Evolutionary conservation across 2,113 vertebrate species (phyloP).

Genomic region (Sphyrna mokarran): DNA sequence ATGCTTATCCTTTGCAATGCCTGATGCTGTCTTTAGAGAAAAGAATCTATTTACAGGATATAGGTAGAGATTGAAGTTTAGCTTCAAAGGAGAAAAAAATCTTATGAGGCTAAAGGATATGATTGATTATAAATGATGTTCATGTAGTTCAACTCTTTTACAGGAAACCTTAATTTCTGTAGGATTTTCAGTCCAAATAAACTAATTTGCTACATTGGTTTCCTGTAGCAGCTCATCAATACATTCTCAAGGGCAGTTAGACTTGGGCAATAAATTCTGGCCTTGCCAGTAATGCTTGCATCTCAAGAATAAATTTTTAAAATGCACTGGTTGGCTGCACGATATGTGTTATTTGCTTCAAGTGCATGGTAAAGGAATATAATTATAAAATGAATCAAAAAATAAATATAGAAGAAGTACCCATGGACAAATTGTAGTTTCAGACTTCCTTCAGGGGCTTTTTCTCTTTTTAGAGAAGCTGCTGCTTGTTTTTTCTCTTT

Average conservation of each 20-base stretch:
- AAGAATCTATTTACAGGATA: neutral
- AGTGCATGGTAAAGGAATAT: neutral
- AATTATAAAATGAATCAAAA: neutral
- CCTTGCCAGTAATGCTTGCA: neutral
- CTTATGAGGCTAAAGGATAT: neutral
- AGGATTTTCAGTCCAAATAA: neutral
- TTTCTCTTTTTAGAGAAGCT: slow-evolving; percentile 82
- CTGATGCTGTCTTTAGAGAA: neutral
- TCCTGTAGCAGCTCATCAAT: neutral
- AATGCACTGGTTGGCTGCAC: neutral
- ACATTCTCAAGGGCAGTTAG: neutral
- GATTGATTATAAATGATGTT: neutral
- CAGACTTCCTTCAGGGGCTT: slow-evolving; percentile 81
- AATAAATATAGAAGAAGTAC: slow-evolving; percentile 50
- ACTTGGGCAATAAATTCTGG: neutral
- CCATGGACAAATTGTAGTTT: slow-evolving; percentile 91
- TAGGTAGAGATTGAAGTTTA: neutral
- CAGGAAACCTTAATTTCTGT: neutral
- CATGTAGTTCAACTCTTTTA: neutral
- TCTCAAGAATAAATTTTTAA: neutral
- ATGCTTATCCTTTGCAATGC: neutral
- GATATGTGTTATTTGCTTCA: neutral
- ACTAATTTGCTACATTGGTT: neutral
- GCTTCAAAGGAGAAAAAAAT: neutral
- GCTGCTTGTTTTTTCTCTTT: slow-evolving; percentile 78